Percentiles rank a stretch among this genome's conserved stretches.
These are phyloP conservation scores for Carduelis carduelis DNA, from an alignment of 2,797 vertebrate species.

Conservation along the genomic window DNA sequence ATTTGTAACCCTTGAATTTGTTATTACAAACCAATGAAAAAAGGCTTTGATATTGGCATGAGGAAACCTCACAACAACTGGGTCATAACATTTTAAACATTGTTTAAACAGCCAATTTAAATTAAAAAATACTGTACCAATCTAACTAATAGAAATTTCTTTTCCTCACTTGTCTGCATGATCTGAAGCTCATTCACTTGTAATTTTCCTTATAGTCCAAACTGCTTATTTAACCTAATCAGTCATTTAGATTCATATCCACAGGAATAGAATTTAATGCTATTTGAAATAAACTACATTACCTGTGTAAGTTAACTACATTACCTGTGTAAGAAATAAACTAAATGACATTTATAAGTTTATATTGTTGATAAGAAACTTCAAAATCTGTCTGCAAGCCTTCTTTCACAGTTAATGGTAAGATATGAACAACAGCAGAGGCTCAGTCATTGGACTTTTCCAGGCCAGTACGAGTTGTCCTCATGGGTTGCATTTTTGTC, in stretches of 20 bases:
- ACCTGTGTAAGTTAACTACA: too few species aligned
- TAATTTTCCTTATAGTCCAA: conserved; percentile 15
- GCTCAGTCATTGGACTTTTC: not conserved
- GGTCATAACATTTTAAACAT: not conserved
- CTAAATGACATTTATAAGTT: not conserved
- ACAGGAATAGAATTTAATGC: not conserved
- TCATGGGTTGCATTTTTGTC: not conserved
- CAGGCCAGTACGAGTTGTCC: not conserved
- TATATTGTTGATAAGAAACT: not conserved
- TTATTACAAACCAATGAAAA: conserved; percentile 41
- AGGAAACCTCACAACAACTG: conserved; percentile 11
- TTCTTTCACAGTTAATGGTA: not conserved
- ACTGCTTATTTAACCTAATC: not conserved
- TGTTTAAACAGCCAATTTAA: conserved; percentile 47
- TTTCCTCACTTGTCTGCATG: not conserved
- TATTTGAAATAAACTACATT: not conserved
- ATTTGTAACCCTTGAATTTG: conserved; percentile 17
- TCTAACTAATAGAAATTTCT: conserved; percentile 6
- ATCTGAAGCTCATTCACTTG: not conserved
- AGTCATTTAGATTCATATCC: not conserved
- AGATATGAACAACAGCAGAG: not conserved
- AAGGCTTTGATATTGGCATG: conserved; percentile 36
- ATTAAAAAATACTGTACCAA: not conserved
- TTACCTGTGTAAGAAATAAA: not conserved
- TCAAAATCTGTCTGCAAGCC: not conserved